These are phyloP conservation scores for Drosophila tropicalis DNA, from an alignment of 1,140 invertebrate species.

Conservation along the genomic window DNA sequence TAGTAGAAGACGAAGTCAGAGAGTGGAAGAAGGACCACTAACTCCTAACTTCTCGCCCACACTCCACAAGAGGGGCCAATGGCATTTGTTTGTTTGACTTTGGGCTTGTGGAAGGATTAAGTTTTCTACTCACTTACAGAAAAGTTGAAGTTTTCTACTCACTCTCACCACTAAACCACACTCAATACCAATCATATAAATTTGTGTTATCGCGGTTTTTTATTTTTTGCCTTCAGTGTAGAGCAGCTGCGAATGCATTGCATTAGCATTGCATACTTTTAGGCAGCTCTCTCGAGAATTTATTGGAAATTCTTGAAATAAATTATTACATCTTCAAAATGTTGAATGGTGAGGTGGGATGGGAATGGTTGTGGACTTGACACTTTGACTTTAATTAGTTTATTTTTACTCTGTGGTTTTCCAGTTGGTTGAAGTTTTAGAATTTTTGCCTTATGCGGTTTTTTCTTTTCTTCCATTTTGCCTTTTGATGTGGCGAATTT, in stretches of 20 bases:
- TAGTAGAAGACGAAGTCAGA: constrained; percentile 9
- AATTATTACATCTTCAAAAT: constrained; percentile 56
- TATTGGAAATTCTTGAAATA: constrained; percentile 48
- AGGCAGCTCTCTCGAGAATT: constrained; percentile 52
- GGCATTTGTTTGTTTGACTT: constrained; percentile 75
- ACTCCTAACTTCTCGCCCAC: neutral
- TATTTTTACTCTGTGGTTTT: constrained; percentile 16
- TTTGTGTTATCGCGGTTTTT: constrained; percentile 40
- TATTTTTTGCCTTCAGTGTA: constrained; percentile 39
- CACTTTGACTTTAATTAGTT: constrained; percentile 55
- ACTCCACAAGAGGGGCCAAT: neutral
- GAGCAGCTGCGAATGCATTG: constrained; percentile 46
- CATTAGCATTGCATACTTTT: constrained; percentile 69
- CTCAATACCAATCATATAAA: constrained; percentile 8
- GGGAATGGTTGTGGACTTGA: constrained; percentile 21
- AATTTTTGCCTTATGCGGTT: constrained; percentile 34
- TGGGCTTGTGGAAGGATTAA: constrained; percentile 71
- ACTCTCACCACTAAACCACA: neutral
- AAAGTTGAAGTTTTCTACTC: constrained; percentile 41
- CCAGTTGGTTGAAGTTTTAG: constrained; percentile 10
- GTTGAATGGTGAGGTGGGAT: constrained; percentile 15
- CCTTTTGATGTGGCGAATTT: constrained; percentile 64
- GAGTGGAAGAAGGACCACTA: constrained; percentile 7
- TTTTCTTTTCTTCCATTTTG: constrained; percentile 7
- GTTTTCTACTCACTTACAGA: constrained; percentile 50